Evolutionary conservation across 2,888 invertebrate genomes (phyloP).

Genomic region (Coenonympha arcania): DNA sequence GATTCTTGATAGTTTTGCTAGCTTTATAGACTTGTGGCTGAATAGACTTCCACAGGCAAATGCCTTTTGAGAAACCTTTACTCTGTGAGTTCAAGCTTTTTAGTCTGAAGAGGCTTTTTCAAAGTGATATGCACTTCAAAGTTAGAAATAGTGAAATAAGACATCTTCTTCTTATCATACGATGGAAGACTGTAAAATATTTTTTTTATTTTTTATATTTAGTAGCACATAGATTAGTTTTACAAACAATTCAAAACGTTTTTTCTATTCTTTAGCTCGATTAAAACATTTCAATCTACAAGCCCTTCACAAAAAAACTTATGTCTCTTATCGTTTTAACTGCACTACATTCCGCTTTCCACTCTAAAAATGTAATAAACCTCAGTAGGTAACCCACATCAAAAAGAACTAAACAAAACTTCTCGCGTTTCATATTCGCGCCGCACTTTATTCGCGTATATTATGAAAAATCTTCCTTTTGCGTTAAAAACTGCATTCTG

Average conservation of each 20-base stretch:
- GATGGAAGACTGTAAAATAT: too few relatives aligned
- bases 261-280: too few relatives aligned
- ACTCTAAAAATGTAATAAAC: conserved; percentile 13
- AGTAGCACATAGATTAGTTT: too few relatives aligned
- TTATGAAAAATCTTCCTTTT: conserved; percentile 32
- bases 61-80: neutral
- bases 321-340: neutral
- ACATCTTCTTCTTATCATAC: too few relatives aligned
- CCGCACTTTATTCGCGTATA: conserved; percentile 28
- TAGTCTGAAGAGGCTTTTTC: neutral
- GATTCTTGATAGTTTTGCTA: too few relatives aligned
- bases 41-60: neutral
- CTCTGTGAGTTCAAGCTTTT: neutral
- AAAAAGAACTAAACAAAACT: conserved; percentile 22
- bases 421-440: conserved; percentile 27
- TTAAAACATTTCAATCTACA: neutral
- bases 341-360: neutral
- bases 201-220: too few relatives aligned
- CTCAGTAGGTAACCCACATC: conserved; percentile 15
- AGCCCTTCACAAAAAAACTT: neutral
- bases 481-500: conserved; percentile 33
- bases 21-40: neutral
- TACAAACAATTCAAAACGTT: too few relatives aligned
- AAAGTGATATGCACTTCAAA: neutral
- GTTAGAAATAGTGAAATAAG: neutral